A percentile compares a stretch with the other conserved stretches of the same genome.
Conservation (phyloP, 2,888 invertebrate species). For the Sturmia bella region DNA sequence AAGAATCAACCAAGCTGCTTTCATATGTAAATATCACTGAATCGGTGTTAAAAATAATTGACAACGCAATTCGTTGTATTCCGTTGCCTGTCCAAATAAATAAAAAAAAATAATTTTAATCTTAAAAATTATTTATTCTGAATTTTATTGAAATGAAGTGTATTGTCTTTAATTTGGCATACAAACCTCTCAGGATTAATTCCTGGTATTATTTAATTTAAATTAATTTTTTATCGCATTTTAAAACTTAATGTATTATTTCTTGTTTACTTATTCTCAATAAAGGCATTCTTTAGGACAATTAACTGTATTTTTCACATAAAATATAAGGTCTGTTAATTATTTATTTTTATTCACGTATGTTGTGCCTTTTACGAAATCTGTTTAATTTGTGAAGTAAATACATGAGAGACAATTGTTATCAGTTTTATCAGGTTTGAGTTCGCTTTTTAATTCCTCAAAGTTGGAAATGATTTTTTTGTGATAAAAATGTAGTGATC, state of each 20-base stretch:
- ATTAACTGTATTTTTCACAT: conserved; percentile 59
- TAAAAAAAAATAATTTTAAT: neutral
- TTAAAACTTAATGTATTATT: neutral
- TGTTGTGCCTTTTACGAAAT: too few species aligned
- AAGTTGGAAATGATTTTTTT: too few species aligned
- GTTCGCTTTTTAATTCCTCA: too few species aligned
- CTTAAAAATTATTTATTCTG: too few species aligned
- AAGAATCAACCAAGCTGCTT: neutral
- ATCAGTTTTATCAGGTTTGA: too few species aligned
- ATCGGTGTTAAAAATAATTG: conserved; percentile 48
- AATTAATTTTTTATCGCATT: neutral
- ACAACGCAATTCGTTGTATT: conserved; percentile 43
- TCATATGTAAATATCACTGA: conserved; percentile 31
- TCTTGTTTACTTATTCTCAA: conserved; percentile 3
- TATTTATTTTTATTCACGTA: conserved; percentile 47
- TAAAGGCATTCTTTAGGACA: conserved; percentile 51
- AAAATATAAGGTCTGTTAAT: conserved; percentile 50
- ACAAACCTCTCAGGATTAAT: too few species aligned
- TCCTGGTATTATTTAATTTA: too few species aligned
- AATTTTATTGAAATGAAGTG: too few species aligned
- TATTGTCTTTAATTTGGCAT: too few species aligned
- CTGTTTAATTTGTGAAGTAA: too few species aligned
- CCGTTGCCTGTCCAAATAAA: neutral
- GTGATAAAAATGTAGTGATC: too few species aligned
- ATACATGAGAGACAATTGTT: too few species aligned